A percentile compares a stretch with the other conserved stretches of the same genome.
Conservation (phyloP, 2,888 invertebrate species). For the Hirtodrosophila trivittata region DNA sequence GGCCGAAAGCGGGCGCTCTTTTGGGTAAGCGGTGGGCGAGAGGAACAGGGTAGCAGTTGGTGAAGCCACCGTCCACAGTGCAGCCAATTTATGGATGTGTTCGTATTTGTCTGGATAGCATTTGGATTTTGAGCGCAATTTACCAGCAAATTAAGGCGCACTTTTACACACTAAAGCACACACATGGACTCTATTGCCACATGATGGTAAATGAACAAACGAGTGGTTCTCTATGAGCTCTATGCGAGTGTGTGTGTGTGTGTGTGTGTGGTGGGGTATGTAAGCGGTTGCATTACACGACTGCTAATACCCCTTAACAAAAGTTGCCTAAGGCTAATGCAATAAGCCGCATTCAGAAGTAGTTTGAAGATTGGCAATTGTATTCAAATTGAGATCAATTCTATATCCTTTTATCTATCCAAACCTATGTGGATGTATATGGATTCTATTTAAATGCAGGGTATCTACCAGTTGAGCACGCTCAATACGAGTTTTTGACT, state of each 20-base stretch:
- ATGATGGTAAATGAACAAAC: slow-evolving; percentile 32
- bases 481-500: neutral
- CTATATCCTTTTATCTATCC: too few relatives aligned
- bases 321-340: too few relatives aligned
- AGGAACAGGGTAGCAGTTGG: neutral
- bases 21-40: neutral
- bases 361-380: too few relatives aligned
- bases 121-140: slow-evolving; percentile 73
- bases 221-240: neutral
- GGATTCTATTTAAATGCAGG: slow-evolving; percentile 11
- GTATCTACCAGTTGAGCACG: neutral
- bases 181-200: slow-evolving; percentile 37
- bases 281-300: slow-evolving; percentile 5
- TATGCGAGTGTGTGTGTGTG: slow-evolving; percentile 5
- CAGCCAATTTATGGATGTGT: slow-evolving; percentile 50
- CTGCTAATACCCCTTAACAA: slow-evolving; percentile 25
- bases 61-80: neutral
- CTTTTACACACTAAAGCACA: slow-evolving; percentile 43
- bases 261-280: slow-evolving; percentile 18
- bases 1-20: slow-evolving; percentile 4
- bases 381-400: too few relatives aligned
- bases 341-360: too few relatives aligned
- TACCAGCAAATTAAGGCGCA: slow-evolving; percentile 74
- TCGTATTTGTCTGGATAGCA: slow-evolving; percentile 52
- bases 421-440: too few relatives aligned